A percentile compares a stretch with the other conserved stretches of the same genome.
Conservation (phyloP, 2,113 vertebrate genomes). For the Ptyas mucosa region DNA sequence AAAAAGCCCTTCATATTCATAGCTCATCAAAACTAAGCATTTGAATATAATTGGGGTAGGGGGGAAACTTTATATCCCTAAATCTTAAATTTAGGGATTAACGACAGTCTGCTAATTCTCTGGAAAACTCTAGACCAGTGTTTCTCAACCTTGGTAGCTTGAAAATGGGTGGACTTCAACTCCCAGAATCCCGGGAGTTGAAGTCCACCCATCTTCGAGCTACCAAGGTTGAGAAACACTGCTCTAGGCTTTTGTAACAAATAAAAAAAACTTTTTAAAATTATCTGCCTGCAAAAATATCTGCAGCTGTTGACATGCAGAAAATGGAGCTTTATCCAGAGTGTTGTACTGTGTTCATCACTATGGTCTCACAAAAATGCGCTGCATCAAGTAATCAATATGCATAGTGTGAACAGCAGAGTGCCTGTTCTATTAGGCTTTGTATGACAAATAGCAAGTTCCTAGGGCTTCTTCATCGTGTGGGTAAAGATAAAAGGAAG, state of each 20-base stretch:
- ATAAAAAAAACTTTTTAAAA: constrained; percentile 35
- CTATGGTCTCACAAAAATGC: not conserved
- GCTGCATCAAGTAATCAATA: constrained; percentile 9
- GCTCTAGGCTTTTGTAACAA: constrained; percentile 39
- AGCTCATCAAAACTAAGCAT: constrained; percentile 2
- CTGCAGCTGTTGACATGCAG: constrained; percentile 26
- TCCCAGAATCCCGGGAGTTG: too few species aligned
- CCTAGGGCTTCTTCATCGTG: not conserved
- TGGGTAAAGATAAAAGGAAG: not conserved
- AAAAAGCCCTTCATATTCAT: not conserved
- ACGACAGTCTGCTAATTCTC: constrained; percentile 13
- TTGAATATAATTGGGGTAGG: constrained; percentile 9
- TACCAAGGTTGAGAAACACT: too few species aligned
- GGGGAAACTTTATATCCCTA: constrained; percentile 9
- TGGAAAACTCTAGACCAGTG: not conserved
- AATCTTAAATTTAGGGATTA: constrained; percentile 35
- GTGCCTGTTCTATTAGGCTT: not conserved
- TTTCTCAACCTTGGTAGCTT: too few species aligned
- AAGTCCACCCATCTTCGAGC: too few species aligned
- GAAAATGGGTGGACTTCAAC: too few species aligned
- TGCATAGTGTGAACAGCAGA: accelerated
- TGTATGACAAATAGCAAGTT: not conserved
- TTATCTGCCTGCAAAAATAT: constrained; percentile 34
- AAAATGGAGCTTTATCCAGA: constrained; percentile 30
- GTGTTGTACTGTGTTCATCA: constrained; percentile 9